These are phyloP conservation scores for Todus mexicanus DNA, from an alignment of 2,797 vertebrate species.

Conservation along the genomic window DNA sequence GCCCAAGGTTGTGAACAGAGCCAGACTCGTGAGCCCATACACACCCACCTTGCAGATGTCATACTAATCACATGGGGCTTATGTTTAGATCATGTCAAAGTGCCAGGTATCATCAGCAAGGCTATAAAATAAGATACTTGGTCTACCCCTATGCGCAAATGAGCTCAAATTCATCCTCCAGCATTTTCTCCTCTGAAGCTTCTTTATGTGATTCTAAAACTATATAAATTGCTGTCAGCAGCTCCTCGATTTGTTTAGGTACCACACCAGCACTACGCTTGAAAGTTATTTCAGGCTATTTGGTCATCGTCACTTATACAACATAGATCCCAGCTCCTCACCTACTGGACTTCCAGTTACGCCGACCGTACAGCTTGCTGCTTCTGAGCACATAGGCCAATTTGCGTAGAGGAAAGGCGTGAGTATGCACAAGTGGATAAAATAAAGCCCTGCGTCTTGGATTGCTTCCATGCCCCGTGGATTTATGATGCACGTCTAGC, in stretches of 20 bases:
- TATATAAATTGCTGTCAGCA: background rate
- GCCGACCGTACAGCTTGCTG: background rate
- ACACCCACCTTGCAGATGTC: background rate
- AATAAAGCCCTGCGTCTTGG: background rate
- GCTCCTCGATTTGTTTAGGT: background rate
- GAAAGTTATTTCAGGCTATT: conserved; percentile 38
- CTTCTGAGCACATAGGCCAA: background rate
- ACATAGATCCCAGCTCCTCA: background rate
- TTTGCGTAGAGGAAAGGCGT: background rate
- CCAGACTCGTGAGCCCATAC: background rate
- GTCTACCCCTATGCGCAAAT: background rate
- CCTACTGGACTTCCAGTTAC: background rate
- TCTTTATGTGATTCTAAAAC: conserved; percentile 7
- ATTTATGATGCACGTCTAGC: background rate
- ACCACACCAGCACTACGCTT: background rate
- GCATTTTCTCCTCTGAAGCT: background rate
- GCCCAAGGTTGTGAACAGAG: background rate
- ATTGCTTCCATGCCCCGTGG: background rate
- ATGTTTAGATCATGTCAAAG: background rate
- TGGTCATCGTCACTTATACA: background rate
- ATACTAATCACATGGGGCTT: background rate
- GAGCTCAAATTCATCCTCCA: background rate
- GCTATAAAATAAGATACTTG: background rate
- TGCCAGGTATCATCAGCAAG: background rate
- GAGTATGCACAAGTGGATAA: background rate